Evolutionary conservation across 2,888 invertebrate species (phyloP), one percentile per base, ranked within the genome.

Genomic region (Drosophila helvetica): DNA sequence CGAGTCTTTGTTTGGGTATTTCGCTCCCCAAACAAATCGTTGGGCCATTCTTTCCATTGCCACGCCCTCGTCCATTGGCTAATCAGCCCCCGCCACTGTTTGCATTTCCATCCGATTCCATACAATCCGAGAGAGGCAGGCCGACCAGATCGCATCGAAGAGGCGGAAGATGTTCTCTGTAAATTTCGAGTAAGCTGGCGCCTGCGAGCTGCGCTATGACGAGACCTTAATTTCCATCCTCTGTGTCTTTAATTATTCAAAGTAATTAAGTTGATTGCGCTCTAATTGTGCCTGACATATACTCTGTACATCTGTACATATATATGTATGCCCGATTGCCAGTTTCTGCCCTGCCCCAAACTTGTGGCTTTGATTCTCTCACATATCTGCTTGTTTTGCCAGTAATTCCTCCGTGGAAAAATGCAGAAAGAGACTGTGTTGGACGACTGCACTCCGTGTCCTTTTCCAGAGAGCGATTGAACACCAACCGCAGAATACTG

Each of bases 181-280:
- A 4, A 4, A 12, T n/a, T 33, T 38, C 22, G 33, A 15, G 38
- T 38, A 4, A 5, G 5, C 33, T 12, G 38, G 38, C n/a, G 38
- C 38, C 38, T 15, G 1, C 19, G 5, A 33, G 33, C 33, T 33
- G 4, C 10, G 12, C 33, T 0, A 30, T 1, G 33, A 33, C 33
- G 19, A 38, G 56, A 18, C 22, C 18, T 33, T 27, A 22, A 25
- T 57, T 48, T 51, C 18, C 43, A 48, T 50, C 69, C 63, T 66
- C 70, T 61, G 58, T 70, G 65, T 55, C 75, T 72, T 82, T 80
- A 89, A 88, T 86, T 89, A 87, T 78, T 78, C 89, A 82, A 82
- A 88, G 88, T 80, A 88, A 86, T 89, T 86, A 86, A 78, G 74
- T 78, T 86, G 79, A 87, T 88, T 83, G 80, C 77, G 63, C 71